phyloP scores from a whole-genome alignment of 2,888 invertebrate species.

The Cataglyphis livida region DNA sequence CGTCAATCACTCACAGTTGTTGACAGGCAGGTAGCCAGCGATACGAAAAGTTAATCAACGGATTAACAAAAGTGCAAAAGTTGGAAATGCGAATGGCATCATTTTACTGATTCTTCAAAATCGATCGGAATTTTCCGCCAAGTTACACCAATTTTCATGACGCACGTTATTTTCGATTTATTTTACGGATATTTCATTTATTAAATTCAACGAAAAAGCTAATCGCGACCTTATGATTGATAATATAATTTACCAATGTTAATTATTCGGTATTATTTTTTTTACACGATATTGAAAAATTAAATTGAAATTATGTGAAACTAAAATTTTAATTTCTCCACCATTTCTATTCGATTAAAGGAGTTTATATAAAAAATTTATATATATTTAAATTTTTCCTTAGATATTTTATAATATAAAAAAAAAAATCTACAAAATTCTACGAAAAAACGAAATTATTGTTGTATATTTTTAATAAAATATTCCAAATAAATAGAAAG shows the following conservation, averaged over 20 bases:
- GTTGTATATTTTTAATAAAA: background rate
- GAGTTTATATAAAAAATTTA: background rate
- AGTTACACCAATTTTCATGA: conserved; percentile 37
- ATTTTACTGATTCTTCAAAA: background rate
- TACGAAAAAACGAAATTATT: background rate
- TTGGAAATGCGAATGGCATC: conserved; percentile 16
- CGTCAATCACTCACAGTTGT: conserved; percentile 71
- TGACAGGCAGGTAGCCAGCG: conserved; percentile 77
- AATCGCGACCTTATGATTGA: conserved; percentile 32
- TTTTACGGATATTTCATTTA: background rate
- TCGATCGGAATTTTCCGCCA: conserved; percentile 1
- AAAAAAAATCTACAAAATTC: background rate
- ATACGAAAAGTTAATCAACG: conserved; percentile 78
- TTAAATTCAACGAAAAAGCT: conserved; percentile 47
- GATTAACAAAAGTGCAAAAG: conserved; percentile 73
- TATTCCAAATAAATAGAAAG: background rate
- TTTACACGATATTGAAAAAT: background rate
- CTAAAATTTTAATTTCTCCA: background rate
- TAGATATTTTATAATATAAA: background rate
- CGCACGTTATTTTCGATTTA: conserved; percentile 39
- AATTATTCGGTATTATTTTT: background rate
- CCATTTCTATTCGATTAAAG: background rate
- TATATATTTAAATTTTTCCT: background rate
- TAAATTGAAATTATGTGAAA: no score
- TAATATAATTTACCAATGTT: conserved; percentile 42